These are phyloP conservation scores for Borostomias antarcticus DNA, from an alignment of 2,797 vertebrate genomes.

Conservation along the genomic window DNA sequence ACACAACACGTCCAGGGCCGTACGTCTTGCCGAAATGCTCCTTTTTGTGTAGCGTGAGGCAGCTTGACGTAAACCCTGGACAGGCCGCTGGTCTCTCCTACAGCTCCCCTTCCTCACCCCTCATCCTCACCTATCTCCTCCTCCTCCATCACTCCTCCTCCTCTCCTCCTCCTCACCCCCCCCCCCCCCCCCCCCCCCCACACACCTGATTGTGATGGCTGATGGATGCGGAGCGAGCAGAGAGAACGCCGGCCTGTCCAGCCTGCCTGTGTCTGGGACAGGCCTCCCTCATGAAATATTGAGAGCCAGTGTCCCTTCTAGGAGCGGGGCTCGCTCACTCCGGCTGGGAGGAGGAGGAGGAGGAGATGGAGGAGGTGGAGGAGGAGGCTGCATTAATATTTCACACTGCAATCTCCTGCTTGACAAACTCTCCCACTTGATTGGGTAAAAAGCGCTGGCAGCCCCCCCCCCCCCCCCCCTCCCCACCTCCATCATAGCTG, in stretches of 20 bases:
- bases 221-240: too few species aligned
- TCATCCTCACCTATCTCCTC: too few species aligned
- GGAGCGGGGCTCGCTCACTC: constrained; percentile 74
- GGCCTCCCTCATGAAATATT: constrained; percentile 83
- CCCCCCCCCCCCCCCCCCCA: constrained; percentile 6
- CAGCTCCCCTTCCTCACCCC: too few species aligned
- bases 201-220: constrained; percentile 48
- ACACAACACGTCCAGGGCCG: too few species aligned
- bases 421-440: constrained; percentile 84
- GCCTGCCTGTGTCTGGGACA: constrained; percentile 74
- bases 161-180: constrained; percentile 13
- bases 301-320: constrained; percentile 79
- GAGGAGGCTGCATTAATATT: constrained; percentile 77
- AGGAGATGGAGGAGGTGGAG: too few species aligned
- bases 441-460: constrained; percentile 68
- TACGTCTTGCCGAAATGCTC: too few species aligned
- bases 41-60: too few species aligned
- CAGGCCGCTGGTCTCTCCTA: too few species aligned
- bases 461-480: constrained; percentile 49
- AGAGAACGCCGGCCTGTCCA: constrained; percentile 74
- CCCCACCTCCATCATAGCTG: constrained; percentile 34
- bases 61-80: too few species aligned
- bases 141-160: constrained; percentile 6
- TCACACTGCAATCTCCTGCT: constrained; percentile 86
- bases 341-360: background rate